A percentile compares a stretch with the other conserved stretches of the same genome.
These are phyloP conservation scores for Lamellibrachia columna DNA, from an alignment of 2,888 invertebrate genomes.

Conservation along the genomic window DNA sequence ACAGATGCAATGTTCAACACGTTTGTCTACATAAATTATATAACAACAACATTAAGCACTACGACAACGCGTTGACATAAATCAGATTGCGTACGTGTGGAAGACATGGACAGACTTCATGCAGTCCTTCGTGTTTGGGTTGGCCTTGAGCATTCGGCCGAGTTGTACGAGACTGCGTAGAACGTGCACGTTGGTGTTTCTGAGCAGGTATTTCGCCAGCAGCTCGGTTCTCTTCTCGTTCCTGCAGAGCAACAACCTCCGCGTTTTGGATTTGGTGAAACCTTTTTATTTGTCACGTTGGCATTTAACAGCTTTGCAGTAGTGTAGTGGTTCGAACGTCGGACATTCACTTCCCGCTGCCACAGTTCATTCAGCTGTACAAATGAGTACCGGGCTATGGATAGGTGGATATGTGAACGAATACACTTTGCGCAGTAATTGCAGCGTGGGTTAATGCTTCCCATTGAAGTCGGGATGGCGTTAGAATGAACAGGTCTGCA, in stretches of 20 bases:
- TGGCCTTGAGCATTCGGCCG: constrained; percentile 50
- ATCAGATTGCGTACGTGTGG: constrained; percentile 54
- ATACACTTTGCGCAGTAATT: too few species aligned
- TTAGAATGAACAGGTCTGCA: too few species aligned
- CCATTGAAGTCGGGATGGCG: too few species aligned
- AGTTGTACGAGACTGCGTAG: constrained; percentile 59
- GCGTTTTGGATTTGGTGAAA: not conserved
- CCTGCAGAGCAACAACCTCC: not conserved
- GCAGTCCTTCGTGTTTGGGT: constrained; percentile 50
- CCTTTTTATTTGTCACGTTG: not conserved
- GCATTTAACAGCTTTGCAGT: not conserved
- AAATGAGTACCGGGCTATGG: too few species aligned
- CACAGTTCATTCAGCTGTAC: too few species aligned
- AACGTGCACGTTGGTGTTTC: constrained; percentile 56
- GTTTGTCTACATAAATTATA: not conserved
- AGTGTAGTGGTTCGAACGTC: not conserved
- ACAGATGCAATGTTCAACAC: too few species aligned
- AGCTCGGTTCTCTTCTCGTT: constrained; percentile 13
- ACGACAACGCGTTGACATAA: not conserved
- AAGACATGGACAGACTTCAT: constrained; percentile 57
- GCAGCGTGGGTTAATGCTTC: too few species aligned
- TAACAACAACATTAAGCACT: not conserved
- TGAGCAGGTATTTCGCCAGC: constrained; percentile 48
- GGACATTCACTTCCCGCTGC: not conserved
- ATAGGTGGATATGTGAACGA: too few species aligned